A percentile compares a stretch with the other conserved stretches of the same genome.
These are phyloP conservation scores for Herpetotheres cachinnans DNA, from an alignment of 2,113 vertebrate species.

Conservation along the genomic window DNA sequence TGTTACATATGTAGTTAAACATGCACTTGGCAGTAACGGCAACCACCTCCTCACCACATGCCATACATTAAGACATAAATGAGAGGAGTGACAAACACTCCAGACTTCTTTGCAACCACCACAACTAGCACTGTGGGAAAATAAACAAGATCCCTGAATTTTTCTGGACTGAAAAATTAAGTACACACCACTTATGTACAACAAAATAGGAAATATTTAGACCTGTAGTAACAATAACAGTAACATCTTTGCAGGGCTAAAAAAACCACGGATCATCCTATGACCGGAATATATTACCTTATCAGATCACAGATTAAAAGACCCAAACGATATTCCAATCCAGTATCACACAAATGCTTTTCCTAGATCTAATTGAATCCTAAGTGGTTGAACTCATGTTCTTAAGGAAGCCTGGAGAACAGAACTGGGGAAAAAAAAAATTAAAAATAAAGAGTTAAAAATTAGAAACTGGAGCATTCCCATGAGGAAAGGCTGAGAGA, in stretches of 20 bases:
- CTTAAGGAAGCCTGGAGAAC: background rate
- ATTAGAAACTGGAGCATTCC: background rate
- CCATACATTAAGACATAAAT: background rate
- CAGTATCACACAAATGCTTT: background rate
- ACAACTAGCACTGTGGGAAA: background rate
- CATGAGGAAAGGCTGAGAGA: background rate
- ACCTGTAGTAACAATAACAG: background rate
- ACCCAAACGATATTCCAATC: background rate
- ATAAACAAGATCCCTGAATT: background rate
- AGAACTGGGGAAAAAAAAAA: background rate
- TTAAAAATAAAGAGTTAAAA: background rate
- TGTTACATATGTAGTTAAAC: background rate
- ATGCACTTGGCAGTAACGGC: background rate
- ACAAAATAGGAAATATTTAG: background rate
- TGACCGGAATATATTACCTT: background rate
- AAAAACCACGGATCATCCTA: background rate
- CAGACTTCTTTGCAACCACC: background rate
- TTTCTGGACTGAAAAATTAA: background rate
- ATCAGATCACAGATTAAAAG: background rate
- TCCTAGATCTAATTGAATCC: background rate
- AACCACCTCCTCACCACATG: background rate
- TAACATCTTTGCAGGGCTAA: background rate
- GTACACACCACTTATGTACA: background rate
- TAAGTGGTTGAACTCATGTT: background rate
- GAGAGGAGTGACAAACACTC: background rate